Conservation (phyloP, 2,797 vertebrate species). For the Valencia hispanica region DNA sequence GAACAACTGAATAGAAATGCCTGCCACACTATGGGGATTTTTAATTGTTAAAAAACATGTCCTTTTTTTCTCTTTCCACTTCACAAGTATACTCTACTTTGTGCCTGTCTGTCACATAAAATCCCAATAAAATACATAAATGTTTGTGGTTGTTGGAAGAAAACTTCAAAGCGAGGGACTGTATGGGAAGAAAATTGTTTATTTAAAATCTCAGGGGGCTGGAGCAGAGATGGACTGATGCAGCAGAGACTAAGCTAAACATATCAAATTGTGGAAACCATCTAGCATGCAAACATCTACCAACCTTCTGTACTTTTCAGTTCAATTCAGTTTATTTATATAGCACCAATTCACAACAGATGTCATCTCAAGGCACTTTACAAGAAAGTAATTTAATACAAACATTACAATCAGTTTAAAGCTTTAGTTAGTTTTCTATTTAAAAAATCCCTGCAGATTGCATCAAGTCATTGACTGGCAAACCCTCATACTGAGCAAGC, state of each 20-base stretch:
- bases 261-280: background rate
- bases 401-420: no score
- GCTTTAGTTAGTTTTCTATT: no score
- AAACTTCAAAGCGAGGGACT: background rate
- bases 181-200: constrained; percentile 4
- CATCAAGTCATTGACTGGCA: no score
- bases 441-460: no score
- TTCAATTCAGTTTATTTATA: no score
- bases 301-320: background rate
- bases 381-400: no score
- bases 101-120: background rate
- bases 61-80: background rate
- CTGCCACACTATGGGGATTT: background rate
- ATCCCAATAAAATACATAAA: background rate
- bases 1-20: no score
- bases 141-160: no score
- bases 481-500: no score
- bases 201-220: constrained; percentile 20
- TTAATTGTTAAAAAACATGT: background rate
- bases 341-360: no score
- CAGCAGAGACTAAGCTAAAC: constrained; percentile 15
- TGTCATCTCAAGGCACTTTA: no score
- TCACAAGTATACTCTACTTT: background rate
- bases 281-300: background rate
- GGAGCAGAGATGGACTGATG: background rate